Conservation (phyloP, 2,888 invertebrate genomes). For the Nemapogon koenigi region DNA sequence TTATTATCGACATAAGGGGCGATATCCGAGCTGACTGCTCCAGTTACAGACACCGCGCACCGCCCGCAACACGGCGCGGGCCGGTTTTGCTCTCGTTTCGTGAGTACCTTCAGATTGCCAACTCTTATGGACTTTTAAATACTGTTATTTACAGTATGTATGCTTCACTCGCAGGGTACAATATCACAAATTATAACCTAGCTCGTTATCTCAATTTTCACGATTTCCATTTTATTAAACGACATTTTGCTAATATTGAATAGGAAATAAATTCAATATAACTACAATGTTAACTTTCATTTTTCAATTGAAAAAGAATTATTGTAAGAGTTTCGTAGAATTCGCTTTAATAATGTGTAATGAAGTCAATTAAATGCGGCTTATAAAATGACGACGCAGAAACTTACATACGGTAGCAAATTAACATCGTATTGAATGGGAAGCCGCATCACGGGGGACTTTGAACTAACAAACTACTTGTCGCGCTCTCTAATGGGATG, state of each 20-base stretch:
- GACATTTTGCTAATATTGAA: no score
- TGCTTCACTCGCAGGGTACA: conserved; percentile 1
- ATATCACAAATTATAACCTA: conserved; percentile 7
- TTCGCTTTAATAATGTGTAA: conserved; percentile 8
- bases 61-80: conserved; percentile 48
- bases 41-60: conserved; percentile 52
- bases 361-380: conserved; percentile 8
- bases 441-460: conserved; percentile 1
- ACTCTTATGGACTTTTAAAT: conserved; percentile 43
- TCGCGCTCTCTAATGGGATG: conserved; percentile 4
- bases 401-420: conserved; percentile 3
- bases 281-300: no score
- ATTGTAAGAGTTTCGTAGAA: background rate
- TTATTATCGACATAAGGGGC: conserved; percentile 58
- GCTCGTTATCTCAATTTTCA: no score
- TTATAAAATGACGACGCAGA: conserved; percentile 8
- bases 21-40: conserved; percentile 59
- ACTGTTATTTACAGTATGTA: conserved; percentile 31
- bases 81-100: conserved; percentile 56
- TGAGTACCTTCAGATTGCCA: conserved; percentile 35
- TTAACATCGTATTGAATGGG: conserved; percentile 1
- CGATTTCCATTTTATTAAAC: no score
- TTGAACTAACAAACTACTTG: conserved; percentile 4
- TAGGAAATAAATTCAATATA: no score
- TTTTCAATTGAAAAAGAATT: background rate